A percentile compares a stretch with the other conserved stretches of the same genome.
Conservation (phyloP, 2,113 vertebrate species). For the Anoura caudifer region DNA sequence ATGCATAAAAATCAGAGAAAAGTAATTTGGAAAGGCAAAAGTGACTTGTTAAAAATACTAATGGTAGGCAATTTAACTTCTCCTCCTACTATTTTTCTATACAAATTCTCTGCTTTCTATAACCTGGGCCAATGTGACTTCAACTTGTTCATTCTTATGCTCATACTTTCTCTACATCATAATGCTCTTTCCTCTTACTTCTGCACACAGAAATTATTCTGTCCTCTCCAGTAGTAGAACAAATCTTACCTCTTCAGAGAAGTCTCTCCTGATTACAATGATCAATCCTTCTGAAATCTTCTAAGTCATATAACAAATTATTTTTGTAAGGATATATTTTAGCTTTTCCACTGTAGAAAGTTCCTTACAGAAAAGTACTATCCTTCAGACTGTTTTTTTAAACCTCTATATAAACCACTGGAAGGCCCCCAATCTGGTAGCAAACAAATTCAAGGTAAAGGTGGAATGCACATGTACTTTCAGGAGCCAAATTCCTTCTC, state of each 20-base stretch:
- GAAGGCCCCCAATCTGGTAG: not conserved
- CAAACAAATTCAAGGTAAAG: not conserved
- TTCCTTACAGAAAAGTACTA: not conserved
- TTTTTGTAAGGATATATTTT: not conserved
- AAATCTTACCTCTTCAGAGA: not conserved
- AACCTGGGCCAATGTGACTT: not conserved
- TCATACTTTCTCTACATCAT: not conserved
- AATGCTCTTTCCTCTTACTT: not conserved
- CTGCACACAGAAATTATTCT: not conserved
- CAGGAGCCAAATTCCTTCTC: not conserved
- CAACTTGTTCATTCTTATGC: not conserved
- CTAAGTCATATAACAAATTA: not conserved
- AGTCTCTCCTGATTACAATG: not conserved
- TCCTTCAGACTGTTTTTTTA: not conserved
- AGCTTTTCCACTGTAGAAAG: not conserved
- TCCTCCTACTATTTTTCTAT: not conserved
- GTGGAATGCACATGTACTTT: not conserved
- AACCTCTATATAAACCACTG: not conserved
- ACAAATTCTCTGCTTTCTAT: not conserved
- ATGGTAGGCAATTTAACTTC: not conserved
- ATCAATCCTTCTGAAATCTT: not conserved
- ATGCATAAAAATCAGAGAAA: slow-evolving; percentile 17
- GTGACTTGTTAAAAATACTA: slow-evolving; percentile 13
- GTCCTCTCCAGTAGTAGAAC: not conserved
- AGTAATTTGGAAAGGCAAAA: slow-evolving; percentile 26